These are phyloP conservation scores for Hedychridium roseum DNA, from an alignment of 2,888 invertebrate species.

Conservation along the genomic window DNA sequence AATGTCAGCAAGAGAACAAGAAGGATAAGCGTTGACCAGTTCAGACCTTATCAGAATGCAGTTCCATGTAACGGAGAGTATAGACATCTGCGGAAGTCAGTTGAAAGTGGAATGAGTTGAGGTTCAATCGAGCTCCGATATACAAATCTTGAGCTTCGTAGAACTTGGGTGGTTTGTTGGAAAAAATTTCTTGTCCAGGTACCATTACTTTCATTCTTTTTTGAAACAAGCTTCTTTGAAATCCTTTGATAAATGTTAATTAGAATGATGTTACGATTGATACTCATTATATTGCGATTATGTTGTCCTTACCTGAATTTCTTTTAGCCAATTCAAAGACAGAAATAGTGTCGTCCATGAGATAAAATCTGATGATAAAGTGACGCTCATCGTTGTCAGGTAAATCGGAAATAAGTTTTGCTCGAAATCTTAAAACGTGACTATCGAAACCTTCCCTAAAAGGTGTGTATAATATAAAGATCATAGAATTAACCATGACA, in stretches of 20 bases:
- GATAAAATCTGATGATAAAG: slow-evolving; percentile 83
- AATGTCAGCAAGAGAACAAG: neutral
- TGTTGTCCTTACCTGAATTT: slow-evolving; percentile 71
- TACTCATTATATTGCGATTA: neutral
- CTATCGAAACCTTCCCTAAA: slow-evolving; percentile 77
- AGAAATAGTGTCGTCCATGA: slow-evolving; percentile 85
- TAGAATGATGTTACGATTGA: neutral
- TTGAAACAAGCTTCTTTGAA: slow-evolving; percentile 65
- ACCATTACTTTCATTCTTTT: slow-evolving; percentile 75
- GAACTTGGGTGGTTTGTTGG: slow-evolving; percentile 75
- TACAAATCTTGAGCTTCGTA: slow-evolving; percentile 85
- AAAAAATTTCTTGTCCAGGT: slow-evolving; percentile 77
- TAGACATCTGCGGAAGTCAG: slow-evolving; percentile 86
- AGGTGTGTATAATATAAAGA: too few relatives aligned
- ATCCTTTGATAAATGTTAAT: slow-evolving; percentile 59
- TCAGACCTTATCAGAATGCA: slow-evolving; percentile 74
- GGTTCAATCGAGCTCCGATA: slow-evolving; percentile 80
- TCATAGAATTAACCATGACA: neutral
- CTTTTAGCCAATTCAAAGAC: slow-evolving; percentile 80
- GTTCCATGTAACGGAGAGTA: slow-evolving; percentile 86
- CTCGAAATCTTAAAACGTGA: slow-evolving; percentile 80
- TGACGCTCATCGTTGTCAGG: slow-evolving; percentile 72
- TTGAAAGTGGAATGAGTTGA: slow-evolving; percentile 82
- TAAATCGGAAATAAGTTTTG: slow-evolving; percentile 77
- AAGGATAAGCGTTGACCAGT: neutral